Evolutionary conservation across 2,888 invertebrate genomes (phyloP).

Genomic region (Oxycera nigricornis): DNA sequence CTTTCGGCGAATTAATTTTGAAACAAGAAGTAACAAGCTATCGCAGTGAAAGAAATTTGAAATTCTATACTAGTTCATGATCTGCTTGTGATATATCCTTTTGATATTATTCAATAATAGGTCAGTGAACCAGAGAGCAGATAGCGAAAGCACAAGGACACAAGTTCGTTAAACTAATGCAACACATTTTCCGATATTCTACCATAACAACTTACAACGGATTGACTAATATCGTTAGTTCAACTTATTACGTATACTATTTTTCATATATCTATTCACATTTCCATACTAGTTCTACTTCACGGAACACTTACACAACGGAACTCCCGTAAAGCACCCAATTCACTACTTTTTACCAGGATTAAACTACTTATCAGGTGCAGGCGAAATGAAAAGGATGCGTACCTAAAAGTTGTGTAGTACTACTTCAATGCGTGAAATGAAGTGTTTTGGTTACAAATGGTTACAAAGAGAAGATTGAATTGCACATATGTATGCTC

Average conservation of each 20-base stretch:
- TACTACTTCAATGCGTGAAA: slow-evolving; percentile 28
- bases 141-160: no score
- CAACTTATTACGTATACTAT: background rate
- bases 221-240: no score
- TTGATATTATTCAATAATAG: no score
- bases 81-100: no score
- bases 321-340: background rate
- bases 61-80: no score
- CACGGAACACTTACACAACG: slow-evolving; percentile 5
- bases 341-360: slow-evolving; percentile 1
- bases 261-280: background rate
- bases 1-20: no score
- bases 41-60: no score
- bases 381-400: slow-evolving; percentile 1
- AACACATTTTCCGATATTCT: no score
- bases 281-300: background rate
- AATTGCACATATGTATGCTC: slow-evolving; percentile 1
- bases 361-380: slow-evolving; percentile 11
- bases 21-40: no score
- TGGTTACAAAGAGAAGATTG: background rate
- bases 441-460: slow-evolving; percentile 20
- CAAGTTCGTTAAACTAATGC: no score
- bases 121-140: no score
- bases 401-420: slow-evolving; percentile 14
- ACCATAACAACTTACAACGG: no score